Evolutionary conservation across 2,113 vertebrate species (phyloP), one percentile per base, ranked within the genome.

Genomic region (Cinclus mexicanus): DNA sequence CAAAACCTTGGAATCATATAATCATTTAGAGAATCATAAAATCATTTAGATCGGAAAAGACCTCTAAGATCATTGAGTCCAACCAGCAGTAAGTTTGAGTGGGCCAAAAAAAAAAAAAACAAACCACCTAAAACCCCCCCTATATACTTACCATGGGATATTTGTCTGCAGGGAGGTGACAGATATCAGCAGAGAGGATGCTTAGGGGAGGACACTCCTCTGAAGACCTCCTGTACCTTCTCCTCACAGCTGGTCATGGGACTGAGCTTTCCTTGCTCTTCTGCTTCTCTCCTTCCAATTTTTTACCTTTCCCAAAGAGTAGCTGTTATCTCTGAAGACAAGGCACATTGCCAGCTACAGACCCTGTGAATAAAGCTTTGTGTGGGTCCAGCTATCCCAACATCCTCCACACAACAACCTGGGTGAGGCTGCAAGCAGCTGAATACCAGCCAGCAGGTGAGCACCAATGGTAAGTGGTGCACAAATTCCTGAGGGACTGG

Each of bases 121-220:
- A 68, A 53, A 9, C 2, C 0, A 1, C 37, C 37, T 18, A 3
- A 41, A 29, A 15, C 14, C 28, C 8, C 20, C 28, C 8, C 20
- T 14, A 26, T 21, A 41, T 3, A 74, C 28, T 59, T 64, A 50
- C 8, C 19, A 37, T 12, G 18, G 35, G 46, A 69, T 85, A 71
- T 78, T 14, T 70, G 9, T 49, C n/a, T 63, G 52, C 56, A 68
- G 57, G 44, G 70, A 46, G 28, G 25, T 52, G 15, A 84, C 17
- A 17, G 28, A 53, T 1, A 0, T 16, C 60, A 87, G 26, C 47
- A 84, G 29, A 79, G 28, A 79, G n/a, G 44, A 82, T 42, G 20
- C 17, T 44, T 33, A 55, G 18, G 7, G 13, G 3, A 71, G 35
- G 70, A 79, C 10, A 46, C 10, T 70, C 14, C 17, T 42, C 67